A percentile compares a stretch with the other conserved stretches of the same genome.
These are phyloP conservation scores for Bellardia bayeri DNA, from an alignment of 2,888 invertebrate genomes.

Conservation along the genomic window DNA sequence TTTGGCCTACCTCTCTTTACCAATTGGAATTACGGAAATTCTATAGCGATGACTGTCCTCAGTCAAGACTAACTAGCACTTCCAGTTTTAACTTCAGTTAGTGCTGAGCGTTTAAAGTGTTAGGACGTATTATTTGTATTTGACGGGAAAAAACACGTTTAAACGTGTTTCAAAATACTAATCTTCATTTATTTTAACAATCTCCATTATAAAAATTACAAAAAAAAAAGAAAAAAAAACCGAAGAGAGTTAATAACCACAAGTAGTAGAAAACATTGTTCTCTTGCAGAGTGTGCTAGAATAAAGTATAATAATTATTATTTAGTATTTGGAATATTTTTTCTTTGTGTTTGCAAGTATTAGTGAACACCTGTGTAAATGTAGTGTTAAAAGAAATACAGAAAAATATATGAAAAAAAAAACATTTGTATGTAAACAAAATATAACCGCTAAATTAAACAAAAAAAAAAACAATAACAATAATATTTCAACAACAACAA, in stretches of 20 bases:
- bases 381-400: conserved; percentile 53
- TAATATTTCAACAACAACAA: not conserved
- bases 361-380: conserved; percentile 66
- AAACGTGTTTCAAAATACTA: conserved; percentile 11
- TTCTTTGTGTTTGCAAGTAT: conserved; percentile 12
- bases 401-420: conserved; percentile 10
- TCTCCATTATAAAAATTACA: conserved; percentile 21
- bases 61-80: conserved; percentile 63
- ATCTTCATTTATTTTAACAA: conserved; percentile 8
- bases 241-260: conserved; percentile 1
- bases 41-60: conserved; percentile 53
- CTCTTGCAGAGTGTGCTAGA: conserved; percentile 8
- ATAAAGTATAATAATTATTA: conserved; percentile 5
- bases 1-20: conserved; percentile 29
- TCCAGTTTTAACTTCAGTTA: conserved; percentile 78
- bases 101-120: conserved; percentile 76
- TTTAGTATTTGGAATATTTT: conserved; percentile 33
- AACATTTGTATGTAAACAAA: conserved; percentile 61
- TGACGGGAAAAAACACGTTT: conserved; percentile 1
- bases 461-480: conserved; percentile 38
- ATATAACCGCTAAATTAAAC: conserved; percentile 69
- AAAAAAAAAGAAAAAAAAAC: conserved; percentile 11
- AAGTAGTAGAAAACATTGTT: conserved; percentile 36
- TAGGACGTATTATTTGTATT: conserved; percentile 76
- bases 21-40: conserved; percentile 71